phyloP scores from a whole-genome alignment of 2,888 invertebrate genomes.

The Asteroscopus sphinx region DNA sequence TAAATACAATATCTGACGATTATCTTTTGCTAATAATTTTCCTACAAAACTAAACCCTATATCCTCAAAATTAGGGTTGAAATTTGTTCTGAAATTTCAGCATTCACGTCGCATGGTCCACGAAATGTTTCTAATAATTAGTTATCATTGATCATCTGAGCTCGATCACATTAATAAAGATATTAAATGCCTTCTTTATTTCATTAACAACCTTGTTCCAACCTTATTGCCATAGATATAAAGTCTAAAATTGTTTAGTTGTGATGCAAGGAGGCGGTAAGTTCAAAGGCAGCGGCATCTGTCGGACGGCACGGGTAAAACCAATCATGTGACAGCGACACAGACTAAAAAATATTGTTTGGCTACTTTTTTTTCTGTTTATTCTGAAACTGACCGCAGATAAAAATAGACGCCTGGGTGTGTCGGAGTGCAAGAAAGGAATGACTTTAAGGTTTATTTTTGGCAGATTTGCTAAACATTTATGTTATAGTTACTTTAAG shows the following conservation, averaged over 20 bases:
- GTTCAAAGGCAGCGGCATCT: slow-evolving; percentile 80
- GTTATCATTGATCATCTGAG: slow-evolving; percentile 63
- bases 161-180: slow-evolving; percentile 64
- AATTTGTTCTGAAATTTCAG: slow-evolving; percentile 21
- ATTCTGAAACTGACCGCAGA: slow-evolving; percentile 49
- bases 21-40: slow-evolving; percentile 73
- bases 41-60: slow-evolving; percentile 31
- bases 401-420: slow-evolving; percentile 48
- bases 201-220: slow-evolving; percentile 12
- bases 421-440: slow-evolving; percentile 19
- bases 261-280: slow-evolving; percentile 68
- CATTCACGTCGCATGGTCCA: slow-evolving; percentile 49
- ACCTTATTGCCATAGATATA: neutral
- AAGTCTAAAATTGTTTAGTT: slow-evolving; percentile 25
- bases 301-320: slow-evolving; percentile 78
- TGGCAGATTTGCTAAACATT: slow-evolving; percentile 8
- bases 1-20: slow-evolving; percentile 86
- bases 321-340: slow-evolving; percentile 83
- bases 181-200: slow-evolving; percentile 60
- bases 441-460: neutral
- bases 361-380: slow-evolving; percentile 51
- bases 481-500: neutral
- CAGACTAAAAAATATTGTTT: slow-evolving; percentile 61
- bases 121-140: slow-evolving; percentile 63
- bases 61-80: neutral